Conservation (phyloP, 2,888 invertebrate species). For the Dendrolimus houi region DNA sequence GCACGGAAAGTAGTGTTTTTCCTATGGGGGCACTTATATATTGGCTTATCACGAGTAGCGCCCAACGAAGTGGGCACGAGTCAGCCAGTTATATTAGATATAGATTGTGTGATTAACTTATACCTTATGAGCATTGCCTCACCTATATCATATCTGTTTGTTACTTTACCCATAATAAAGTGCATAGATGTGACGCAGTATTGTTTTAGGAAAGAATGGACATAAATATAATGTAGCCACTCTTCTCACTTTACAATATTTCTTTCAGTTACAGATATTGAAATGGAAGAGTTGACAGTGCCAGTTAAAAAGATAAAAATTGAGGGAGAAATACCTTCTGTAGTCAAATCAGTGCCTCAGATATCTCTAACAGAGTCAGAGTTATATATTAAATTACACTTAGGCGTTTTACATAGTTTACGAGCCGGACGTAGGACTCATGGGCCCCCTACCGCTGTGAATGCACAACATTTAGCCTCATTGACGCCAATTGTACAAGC, state of each 20-base stretch:
- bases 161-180: too few relatives aligned
- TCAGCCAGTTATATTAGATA: too few relatives aligned
- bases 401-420: conserved; percentile 80
- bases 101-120: too few relatives aligned
- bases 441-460: conserved; percentile 77
- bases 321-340: conserved; percentile 37
- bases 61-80: too few relatives aligned
- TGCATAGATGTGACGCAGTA: too few relatives aligned
- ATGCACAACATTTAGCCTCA: conserved; percentile 77
- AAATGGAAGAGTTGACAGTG: conserved; percentile 44
- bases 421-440: conserved; percentile 65
- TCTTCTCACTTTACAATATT: neutral
- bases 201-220: too few relatives aligned
- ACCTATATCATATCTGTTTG: too few relatives aligned
- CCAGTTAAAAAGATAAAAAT: conserved; percentile 61
- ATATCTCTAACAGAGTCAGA: conserved; percentile 44
- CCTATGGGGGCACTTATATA: too few relatives aligned
- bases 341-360: conserved; percentile 32
- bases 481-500: conserved; percentile 63
- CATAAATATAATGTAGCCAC: too few relatives aligned
- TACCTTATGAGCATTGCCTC: too few relatives aligned
- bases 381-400: conserved; percentile 80
- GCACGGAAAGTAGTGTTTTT: too few relatives aligned
- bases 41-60: too few relatives aligned
- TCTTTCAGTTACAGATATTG: conserved; percentile 36